Base-by-base conservation (phyloP, 2,888 invertebrate species). In the Lycia hirtaria region DNA sequence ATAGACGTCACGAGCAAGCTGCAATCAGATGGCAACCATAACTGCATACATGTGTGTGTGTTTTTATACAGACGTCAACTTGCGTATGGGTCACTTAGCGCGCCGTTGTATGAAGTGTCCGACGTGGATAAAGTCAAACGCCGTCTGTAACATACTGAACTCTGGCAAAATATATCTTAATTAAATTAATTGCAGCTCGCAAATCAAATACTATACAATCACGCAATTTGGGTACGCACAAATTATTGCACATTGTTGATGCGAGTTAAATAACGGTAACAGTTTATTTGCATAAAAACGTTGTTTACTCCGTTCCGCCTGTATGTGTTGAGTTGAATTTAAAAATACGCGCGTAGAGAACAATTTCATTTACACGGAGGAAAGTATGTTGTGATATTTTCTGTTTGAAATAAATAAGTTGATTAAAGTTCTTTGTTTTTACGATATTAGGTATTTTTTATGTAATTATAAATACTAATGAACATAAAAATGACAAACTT, bases 271-370 rank as follows among this genome's bases (percentile, higher is more conserved):
- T 50, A 44, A 19, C 49, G 37, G 56, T 54, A 62, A 58, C 55
- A 56, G 57, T n/a, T 50, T 61, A 60, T 64, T 56, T 61, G 50
- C 56, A 52, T 56, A 59, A 61, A 59, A 68, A 62, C 55, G 52
- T 60, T 44, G 54, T 62, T 58, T 43, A 22, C 52, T 12, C 22
- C 41, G 52, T 47, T 12, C 22, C 41, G 52, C 30, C 19, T 49
- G 33, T 58, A 57, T 60, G 56, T 55, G 17, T 17, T 26, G 17
- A 40, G 41, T 28, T 47, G 41, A n/a, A 35, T 59, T 56, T 56
- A 52, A 57, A 57, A 48, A 33, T 47, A 20, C 41, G 20, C 22
- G 37, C 28, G 19, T 50, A 22, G 14, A 35, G 20, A 24, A 47
- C 47, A 43, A 41, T 40, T 32, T 19, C 45, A 49, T 49, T 49